Evolutionary conservation across 2,888 invertebrate species (phyloP).

Genomic region (Drosophila ezoana): DNA sequence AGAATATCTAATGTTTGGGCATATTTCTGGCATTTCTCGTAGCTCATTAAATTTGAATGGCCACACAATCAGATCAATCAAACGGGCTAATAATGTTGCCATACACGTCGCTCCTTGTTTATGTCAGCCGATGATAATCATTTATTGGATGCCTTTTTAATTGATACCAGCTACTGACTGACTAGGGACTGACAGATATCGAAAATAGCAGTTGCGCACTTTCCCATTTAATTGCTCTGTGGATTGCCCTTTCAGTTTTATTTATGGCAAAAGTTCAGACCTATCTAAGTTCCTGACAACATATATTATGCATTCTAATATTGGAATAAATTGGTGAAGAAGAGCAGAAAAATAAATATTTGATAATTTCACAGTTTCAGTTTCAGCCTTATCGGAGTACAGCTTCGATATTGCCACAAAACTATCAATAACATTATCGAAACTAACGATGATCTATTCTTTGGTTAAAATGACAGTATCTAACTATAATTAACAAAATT

Average conservation of each 20-base stretch:
- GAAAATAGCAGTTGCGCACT: constrained; percentile 13
- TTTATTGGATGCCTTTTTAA: constrained; percentile 31
- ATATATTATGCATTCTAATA: not conserved
- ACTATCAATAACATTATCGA: not conserved
- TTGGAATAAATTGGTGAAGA: not conserved
- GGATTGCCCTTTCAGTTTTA: not conserved
- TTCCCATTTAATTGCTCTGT: not conserved
- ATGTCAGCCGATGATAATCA: constrained; percentile 44
- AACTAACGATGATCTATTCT: not conserved
- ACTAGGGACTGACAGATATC: constrained; percentile 44
- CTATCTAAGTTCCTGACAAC: no score
- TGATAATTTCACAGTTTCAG: no score
- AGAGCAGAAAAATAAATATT: not conserved
- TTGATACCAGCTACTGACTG: constrained; percentile 31
- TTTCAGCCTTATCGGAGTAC: no score
- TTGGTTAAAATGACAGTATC: not conserved
- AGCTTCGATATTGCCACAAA: not conserved
- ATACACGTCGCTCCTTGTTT: constrained; percentile 16
- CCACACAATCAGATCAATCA: constrained; percentile 55
- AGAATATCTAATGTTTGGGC: constrained; percentile 9
- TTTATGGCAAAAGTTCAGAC: not conserved
- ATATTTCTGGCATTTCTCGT: constrained; percentile 42
- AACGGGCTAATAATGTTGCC: constrained; percentile 42
- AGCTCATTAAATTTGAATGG: constrained; percentile 62
- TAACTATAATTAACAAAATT: no score